A percentile compares a stretch with the other conserved stretches of the same genome.
These are phyloP conservation scores for Mizuhopecten yessoensis DNA, from an alignment of 1,140 invertebrate genomes.

Conservation along the genomic window DNA sequence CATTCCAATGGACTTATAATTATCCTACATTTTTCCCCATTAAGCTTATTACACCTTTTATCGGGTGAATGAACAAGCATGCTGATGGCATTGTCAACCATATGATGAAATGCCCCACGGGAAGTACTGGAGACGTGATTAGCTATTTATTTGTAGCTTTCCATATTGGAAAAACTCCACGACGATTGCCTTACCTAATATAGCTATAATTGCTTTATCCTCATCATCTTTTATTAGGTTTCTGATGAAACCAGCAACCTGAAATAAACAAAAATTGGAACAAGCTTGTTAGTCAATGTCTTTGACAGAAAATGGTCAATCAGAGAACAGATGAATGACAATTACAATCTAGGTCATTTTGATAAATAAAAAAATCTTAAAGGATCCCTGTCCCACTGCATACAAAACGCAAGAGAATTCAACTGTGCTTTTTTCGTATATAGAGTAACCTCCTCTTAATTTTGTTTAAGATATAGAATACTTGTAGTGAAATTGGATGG, in stretches of 20 bases:
- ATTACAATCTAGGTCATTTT: not conserved
- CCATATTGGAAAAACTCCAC: not conserved
- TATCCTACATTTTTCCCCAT: not conserved
- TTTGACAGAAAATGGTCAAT: not conserved
- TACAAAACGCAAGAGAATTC: too few species aligned
- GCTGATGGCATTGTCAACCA: not conserved
- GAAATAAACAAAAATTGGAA: not conserved
- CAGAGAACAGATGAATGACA: too few species aligned
- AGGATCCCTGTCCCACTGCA: too few species aligned
- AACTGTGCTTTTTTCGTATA: too few species aligned
- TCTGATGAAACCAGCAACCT: constrained; percentile 32
- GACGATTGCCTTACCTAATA: not conserved
- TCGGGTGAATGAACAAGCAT: not conserved
- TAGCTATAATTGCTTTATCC: constrained; percentile 28
- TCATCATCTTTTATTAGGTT: constrained; percentile 35
- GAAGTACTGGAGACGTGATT: not conserved
- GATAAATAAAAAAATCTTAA: not conserved
- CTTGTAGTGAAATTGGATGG: too few species aligned
- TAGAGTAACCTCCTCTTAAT: too few species aligned
- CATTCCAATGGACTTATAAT: too few species aligned
- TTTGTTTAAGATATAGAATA: too few species aligned
- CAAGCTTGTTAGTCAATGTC: not conserved
- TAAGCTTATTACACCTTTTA: not conserved
- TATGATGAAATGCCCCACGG: not conserved
- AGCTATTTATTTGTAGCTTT: not conserved